Evolutionary conservation across 2,888 invertebrate genomes (phyloP).

Genomic region (Drosophila hamatofila): DNA sequence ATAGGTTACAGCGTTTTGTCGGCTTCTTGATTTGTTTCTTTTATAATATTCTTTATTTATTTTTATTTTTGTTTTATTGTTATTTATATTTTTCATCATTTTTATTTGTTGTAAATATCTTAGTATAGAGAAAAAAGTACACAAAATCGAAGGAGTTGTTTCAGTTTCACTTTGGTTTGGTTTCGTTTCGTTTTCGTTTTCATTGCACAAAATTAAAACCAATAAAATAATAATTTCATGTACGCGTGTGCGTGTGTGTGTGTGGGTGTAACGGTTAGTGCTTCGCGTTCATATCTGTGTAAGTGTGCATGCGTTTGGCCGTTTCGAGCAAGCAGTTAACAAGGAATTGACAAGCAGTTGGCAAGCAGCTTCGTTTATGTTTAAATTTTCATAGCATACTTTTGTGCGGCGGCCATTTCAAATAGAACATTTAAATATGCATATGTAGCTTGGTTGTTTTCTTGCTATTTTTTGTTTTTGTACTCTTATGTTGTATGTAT

Average conservation of each 20-base stretch:
- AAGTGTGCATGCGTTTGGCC: conserved; percentile 2
- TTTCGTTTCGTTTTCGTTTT: conserved; percentile 5
- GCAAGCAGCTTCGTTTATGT: conserved; percentile 19
- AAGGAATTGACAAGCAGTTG: conserved; percentile 30
- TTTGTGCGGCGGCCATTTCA: background rate
- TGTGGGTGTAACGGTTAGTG: conserved; percentile 11
- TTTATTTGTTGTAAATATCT: conserved; percentile 21
- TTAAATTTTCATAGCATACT: conserved; percentile 17
- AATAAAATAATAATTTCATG: conserved; percentile 2
- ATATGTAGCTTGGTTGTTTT: background rate
- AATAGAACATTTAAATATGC: background rate
- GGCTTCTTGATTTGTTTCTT: conserved; percentile 25
- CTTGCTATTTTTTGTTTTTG: conserved; percentile 5
- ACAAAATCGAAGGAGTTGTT: conserved; percentile 14
- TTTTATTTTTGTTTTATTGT: background rate
- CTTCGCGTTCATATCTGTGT: background rate
- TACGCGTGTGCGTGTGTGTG: background rate
- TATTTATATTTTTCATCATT: too few species aligned
- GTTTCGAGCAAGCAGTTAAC: conserved; percentile 27
- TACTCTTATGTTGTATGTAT: conserved; percentile 10
- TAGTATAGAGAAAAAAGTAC: conserved; percentile 17
- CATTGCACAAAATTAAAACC: conserved; percentile 8
- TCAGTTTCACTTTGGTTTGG: conserved; percentile 11
- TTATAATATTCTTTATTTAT: background rate
- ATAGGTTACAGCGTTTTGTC: conserved; percentile 62